Evolutionary conservation across 64 coral and sea anemone species (phyloP).

Genomic region (Catalaphyllia jardinei): DNA sequence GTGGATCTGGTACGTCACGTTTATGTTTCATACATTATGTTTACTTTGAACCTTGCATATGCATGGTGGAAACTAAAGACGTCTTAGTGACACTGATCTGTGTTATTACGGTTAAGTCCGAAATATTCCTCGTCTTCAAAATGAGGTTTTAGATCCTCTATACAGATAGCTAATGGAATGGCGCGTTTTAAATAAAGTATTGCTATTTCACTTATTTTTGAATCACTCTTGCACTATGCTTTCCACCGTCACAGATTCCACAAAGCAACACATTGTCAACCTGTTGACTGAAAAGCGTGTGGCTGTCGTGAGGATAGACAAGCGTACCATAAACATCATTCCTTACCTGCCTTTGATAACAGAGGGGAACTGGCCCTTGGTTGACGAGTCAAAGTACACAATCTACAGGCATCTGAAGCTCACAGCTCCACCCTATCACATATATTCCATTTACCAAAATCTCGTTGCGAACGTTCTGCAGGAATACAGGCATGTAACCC

Average conservation of each 20-base stretch:
- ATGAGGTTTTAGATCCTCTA: no score
- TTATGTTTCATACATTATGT: not conserved
- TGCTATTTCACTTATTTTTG: not conserved
- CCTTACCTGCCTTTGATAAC: conserved; percentile 1
- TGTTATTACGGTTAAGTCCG: no score
- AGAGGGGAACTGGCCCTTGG: conserved; percentile 11
- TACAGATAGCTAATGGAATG: no score
- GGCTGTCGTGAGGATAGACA: conserved; percentile 3
- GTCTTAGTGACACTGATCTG: no score
- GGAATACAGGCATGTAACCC: not conserved
- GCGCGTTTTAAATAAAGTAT: not conserved
- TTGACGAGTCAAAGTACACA: conserved; percentile 24
- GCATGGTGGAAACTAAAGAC: no score
- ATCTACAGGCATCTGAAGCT: conserved; percentile 39
- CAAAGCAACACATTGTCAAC: conserved; percentile 20
- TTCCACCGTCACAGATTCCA: conserved; percentile 5
- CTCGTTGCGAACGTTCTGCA: conserved; percentile 11
- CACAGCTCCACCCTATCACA: conserved; percentile 5
- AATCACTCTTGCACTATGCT: not conserved
- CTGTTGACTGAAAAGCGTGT: conserved; percentile 42
- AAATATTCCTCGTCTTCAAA: no score
- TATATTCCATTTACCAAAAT: conserved; percentile 22
- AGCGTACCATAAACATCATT: conserved; percentile 23
- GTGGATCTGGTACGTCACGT: not conserved
- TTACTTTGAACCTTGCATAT: no score